Base-by-base conservation (phyloP, 1,140 invertebrate genomes). In the Drosophila paulistorum region DNA sequence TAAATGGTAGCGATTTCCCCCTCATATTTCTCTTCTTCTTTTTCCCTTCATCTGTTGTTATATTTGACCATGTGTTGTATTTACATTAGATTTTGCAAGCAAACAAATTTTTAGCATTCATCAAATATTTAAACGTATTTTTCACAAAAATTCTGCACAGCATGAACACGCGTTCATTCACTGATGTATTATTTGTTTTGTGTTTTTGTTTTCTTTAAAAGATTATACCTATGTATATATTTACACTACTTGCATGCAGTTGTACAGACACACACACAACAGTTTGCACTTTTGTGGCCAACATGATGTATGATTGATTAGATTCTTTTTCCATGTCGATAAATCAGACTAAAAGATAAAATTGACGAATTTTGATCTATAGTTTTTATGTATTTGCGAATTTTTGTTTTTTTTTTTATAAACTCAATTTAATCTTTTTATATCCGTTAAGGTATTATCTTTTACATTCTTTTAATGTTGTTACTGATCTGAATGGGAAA, bases 291-390 rank as follows among this genome's bases (percentile, higher is more conserved):
- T 51, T 51, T 20, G 63, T 58, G 66, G 37, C 62, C 77, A 70
- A 68, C 77, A 79, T 83, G 81, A 64, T 73, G 81, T 73, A 81
- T 84, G 81, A 81, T 84, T 84, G 81, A 84, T 84, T 77, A 41
- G 57, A 62, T 64, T 58, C 68, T 68, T 51, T 51, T 51, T 11
- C 17, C 17, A 23, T 51, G 9, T 51, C 9, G 45, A 51, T 51
- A 51, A 48, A 48, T 17, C 14, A 17, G 17, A 17, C 14, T 10
- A 48, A 17, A 17, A 48, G 7, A 9, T 9, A 48, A 20, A 2
- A 7, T 3, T 0, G 7, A 48, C 37, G 1, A 13, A 39, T 3
- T 13, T 39, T 39, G 37, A 39, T 11, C 11, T 13, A 13, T 5
- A n/a, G 37, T 13, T 39, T 45, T n/a, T 42, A 42, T 14, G 13